Percentiles rank a stretch among this genome's conserved stretches.
Evolutionary conservation across 2,797 vertebrate species (phyloP).

Genomic region (Tamandua tetradactyla): DNA sequence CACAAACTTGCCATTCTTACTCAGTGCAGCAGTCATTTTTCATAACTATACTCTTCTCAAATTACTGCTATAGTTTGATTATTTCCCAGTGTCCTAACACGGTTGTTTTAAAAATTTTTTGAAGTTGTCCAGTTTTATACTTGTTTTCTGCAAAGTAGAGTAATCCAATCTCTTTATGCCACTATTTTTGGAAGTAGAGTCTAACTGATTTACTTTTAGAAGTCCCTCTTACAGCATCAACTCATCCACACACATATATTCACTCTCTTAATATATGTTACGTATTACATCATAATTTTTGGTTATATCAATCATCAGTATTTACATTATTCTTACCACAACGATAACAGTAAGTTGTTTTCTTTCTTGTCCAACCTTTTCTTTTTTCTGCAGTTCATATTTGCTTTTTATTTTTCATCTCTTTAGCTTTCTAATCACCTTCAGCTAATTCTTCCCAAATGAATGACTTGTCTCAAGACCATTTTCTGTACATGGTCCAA

Average conservation of each 20-base stretch:
- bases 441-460: conserved; percentile 20
- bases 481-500: background rate
- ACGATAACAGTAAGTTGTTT: background rate
- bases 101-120: background rate
- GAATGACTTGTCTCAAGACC: conserved; percentile 1
- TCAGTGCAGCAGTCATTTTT: background rate
- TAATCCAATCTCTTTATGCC: background rate
- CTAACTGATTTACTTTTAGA: background rate
- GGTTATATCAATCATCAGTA: background rate
- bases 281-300: background rate
- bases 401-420: background rate
- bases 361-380: background rate
- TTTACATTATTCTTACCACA: background rate
- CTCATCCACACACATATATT: background rate
- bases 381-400: background rate
- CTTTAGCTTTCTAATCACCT: background rate
- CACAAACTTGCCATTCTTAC: background rate
- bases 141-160: background rate
- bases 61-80: background rate
- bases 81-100: background rate
- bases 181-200: background rate
- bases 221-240: background rate
- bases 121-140: background rate
- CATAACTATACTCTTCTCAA: background rate
- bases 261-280: background rate